phyloP scores from a whole-genome alignment of 2,113 vertebrate genomes.

The Xiphophorus couchianus region DNA sequence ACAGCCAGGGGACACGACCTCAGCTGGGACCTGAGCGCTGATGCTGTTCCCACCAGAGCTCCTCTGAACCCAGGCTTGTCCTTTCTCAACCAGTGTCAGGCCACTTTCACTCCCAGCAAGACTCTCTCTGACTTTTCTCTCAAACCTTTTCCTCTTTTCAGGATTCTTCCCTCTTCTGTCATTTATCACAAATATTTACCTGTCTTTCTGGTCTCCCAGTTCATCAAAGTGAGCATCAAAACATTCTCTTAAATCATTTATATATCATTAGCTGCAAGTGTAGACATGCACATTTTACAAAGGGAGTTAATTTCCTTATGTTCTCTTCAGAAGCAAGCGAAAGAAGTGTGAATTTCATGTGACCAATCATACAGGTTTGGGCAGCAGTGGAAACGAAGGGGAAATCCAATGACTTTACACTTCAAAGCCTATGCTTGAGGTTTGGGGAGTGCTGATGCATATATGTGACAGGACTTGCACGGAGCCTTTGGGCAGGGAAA shows the following conservation, averaged over 20 bases:
- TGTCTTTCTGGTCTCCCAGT: background rate
- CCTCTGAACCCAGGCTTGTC: conserved; percentile 29
- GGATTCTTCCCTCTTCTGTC: background rate
- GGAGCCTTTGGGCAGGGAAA: background rate
- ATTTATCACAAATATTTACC: background rate
- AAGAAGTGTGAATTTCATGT: background rate
- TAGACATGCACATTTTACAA: background rate
- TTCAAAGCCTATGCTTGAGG: background rate
- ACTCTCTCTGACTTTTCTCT: conserved; percentile 20
- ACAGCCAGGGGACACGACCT: conserved; percentile 66
- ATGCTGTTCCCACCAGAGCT: conserved; percentile 66
- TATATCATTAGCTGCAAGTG: background rate
- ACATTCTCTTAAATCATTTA: background rate
- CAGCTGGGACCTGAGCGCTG: conserved; percentile 65
- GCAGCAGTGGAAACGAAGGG: background rate
- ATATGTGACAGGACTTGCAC: background rate
- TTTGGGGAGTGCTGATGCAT: background rate
- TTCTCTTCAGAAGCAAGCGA: background rate
- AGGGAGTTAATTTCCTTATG: background rate
- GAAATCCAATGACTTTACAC: background rate
- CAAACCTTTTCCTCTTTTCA: background rate
- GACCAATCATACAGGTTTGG: background rate
- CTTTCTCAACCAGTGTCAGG: conserved; percentile 21
- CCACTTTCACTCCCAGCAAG: conserved; percentile 33
- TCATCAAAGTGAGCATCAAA: background rate